A percentile compares a stretch with the other conserved stretches of the same genome.
Conservation (phyloP, 2,888 invertebrate species). For the Serrognathus titanus region DNA sequence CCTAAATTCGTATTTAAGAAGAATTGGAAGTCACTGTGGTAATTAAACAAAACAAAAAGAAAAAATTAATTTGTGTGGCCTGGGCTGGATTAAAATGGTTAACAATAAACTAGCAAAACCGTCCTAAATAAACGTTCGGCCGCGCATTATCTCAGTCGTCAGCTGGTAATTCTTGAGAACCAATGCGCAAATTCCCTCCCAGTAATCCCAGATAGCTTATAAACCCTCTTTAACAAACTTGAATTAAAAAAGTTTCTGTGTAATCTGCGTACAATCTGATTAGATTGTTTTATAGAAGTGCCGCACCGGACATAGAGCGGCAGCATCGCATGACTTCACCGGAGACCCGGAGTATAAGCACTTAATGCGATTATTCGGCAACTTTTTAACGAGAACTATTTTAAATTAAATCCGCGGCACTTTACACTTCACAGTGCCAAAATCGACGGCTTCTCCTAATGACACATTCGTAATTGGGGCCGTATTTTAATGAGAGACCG, state of each 20-base stretch:
- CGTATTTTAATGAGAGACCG: no score
- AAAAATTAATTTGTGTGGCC: no score
- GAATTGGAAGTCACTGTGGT: no score
- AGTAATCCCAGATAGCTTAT: conserved; percentile 34
- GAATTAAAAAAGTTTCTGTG: conserved; percentile 44
- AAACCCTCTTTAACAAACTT: conserved; percentile 43
- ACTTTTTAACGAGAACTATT: not conserved
- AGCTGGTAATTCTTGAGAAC: not conserved
- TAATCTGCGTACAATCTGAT: conserved; percentile 44
- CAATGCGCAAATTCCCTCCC: not conserved
- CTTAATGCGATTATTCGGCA: not conserved
- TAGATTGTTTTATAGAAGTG: conserved; percentile 41
- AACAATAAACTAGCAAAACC: no score
- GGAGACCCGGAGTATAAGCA: not conserved
- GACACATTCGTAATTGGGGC: no score
- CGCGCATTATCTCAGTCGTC: not conserved
- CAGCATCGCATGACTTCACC: conserved; percentile 1
- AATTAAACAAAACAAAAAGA: no score
- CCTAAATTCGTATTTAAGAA: no score
- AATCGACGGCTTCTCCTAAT: no score
- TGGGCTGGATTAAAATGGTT: no score
- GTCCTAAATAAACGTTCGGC: no score
- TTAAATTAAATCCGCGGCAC: not conserved
- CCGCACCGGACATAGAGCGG: conserved; percentile 8
- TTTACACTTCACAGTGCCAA: not conserved